These are phyloP conservation scores for Channa maculata DNA, from an alignment of 2,113 vertebrate genomes.

Conservation along the genomic window DNA sequence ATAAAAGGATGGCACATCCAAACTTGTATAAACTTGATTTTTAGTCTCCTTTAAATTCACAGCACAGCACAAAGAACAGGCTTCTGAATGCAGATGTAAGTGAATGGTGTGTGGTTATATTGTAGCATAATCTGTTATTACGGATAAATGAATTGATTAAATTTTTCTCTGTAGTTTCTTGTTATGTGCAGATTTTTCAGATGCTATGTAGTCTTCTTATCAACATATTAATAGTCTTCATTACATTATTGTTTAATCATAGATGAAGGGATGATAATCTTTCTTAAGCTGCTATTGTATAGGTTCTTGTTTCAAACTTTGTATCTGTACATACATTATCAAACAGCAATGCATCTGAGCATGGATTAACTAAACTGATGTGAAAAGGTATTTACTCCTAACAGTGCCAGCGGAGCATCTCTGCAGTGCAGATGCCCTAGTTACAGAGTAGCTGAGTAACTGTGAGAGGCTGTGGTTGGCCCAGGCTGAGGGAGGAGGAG, in stretches of 20 bases:
- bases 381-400: conserved; percentile 58
- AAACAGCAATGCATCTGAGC: not conserved
- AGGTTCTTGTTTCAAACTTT: not conserved
- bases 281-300: not conserved
- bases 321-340: not conserved
- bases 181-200: not conserved
- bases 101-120: not conserved
- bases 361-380: conserved; percentile 36
- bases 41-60: not conserved
- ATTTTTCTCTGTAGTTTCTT: not conserved
- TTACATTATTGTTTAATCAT: not conserved
- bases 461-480: conserved; percentile 53
- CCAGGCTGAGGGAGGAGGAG: conserved; percentile 47
- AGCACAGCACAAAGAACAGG: not conserved
- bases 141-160: not conserved
- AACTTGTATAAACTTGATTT: not conserved
- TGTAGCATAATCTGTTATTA: conserved; percentile 10
- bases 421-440: conserved; percentile 79
- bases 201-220: not conserved
- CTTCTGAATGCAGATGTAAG: not conserved
- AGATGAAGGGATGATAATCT: not conserved
- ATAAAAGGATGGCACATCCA: too few relatives aligned
- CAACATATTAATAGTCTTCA: not conserved
- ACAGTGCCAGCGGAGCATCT: conserved; percentile 56
- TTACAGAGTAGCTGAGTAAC: conserved; percentile 72